A percentile compares a stretch with the other conserved stretches of the same genome.
phyloP scores from a whole-genome alignment of 2,888 invertebrate genomes.

The Polydrusus tereticollis region DNA sequence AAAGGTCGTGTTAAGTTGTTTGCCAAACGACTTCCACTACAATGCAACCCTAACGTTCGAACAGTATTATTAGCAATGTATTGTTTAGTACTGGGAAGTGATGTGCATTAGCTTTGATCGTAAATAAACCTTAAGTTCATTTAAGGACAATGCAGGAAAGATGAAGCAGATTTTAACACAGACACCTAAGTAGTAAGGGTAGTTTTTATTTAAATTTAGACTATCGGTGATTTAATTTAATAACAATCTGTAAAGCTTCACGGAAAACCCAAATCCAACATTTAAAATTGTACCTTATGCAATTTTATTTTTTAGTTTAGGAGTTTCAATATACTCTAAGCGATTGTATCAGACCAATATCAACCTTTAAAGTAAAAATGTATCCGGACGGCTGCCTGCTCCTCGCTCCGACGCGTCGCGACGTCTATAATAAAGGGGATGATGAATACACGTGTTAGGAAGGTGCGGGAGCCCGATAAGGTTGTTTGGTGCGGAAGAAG shows the following conservation, averaged over 20 bases:
- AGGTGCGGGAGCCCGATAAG: slow-evolving; percentile 55
- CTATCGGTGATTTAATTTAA: no score
- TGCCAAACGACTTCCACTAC: slow-evolving; percentile 27
- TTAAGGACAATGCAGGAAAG: not conserved
- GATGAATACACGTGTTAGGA: slow-evolving; percentile 55
- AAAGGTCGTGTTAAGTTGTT: slow-evolving; percentile 25
- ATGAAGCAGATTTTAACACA: not conserved
- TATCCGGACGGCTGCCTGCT: slow-evolving; percentile 25
- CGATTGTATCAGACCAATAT: slow-evolving; percentile 12
- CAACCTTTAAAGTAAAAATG: slow-evolving; percentile 36
- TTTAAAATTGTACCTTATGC: no score
- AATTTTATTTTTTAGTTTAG: slow-evolving; percentile 4
- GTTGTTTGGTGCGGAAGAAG: slow-evolving; percentile 56
- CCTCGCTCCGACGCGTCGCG: slow-evolving; percentile 34
- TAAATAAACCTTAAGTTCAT: not conserved
- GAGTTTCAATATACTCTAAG: slow-evolving; percentile 22
- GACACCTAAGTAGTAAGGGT: not conserved
- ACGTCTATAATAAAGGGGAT: slow-evolving; percentile 51
- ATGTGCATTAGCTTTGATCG: not conserved
- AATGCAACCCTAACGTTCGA: slow-evolving; percentile 23
- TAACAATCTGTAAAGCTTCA: no score
- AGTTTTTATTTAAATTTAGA: no score
- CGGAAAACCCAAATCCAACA: no score
- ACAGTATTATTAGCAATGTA: not conserved
- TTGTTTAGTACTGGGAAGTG: not conserved